Percentiles rank a stretch among this genome's conserved stretches.
These are phyloP conservation scores for Chloropsis cyanopogon DNA, from an alignment of 2,113 vertebrate genomes.

Conservation along the genomic window DNA sequence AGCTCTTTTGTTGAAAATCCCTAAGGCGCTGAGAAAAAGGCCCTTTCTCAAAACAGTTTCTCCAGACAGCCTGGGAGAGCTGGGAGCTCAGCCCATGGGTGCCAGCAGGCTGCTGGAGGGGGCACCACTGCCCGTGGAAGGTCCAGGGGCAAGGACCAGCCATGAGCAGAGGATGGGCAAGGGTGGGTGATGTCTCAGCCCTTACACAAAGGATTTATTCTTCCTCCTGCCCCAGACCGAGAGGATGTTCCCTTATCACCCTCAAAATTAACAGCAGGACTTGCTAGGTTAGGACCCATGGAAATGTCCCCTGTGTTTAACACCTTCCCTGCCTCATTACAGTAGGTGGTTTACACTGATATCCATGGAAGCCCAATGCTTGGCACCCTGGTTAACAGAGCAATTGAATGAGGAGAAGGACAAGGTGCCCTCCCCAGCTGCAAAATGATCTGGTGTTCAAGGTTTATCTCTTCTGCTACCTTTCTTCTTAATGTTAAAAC, in stretches of 20 bases:
- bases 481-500: neutral
- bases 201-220: neutral
- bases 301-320: neutral
- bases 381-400: neutral
- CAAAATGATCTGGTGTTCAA: neutral
- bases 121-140: neutral
- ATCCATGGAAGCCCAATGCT: neutral
- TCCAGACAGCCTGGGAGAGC: neutral
- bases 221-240: neutral
- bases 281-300: neutral
- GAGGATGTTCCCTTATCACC: neutral
- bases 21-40: neutral
- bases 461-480: neutral
- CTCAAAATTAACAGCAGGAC: neutral
- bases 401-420: neutral
- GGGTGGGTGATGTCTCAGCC: neutral
- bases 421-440: accelerated
- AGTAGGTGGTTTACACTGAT: neutral
- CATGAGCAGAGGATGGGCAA: neutral
- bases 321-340: neutral
- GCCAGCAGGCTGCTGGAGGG: neutral
- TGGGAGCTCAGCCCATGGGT: neutral
- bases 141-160: neutral
- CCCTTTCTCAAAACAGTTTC: neutral
- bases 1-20: constrained; percentile 16